These are phyloP conservation scores for Bhutanitis thaidina DNA, from an alignment of 2,888 invertebrate species.

Conservation along the genomic window DNA sequence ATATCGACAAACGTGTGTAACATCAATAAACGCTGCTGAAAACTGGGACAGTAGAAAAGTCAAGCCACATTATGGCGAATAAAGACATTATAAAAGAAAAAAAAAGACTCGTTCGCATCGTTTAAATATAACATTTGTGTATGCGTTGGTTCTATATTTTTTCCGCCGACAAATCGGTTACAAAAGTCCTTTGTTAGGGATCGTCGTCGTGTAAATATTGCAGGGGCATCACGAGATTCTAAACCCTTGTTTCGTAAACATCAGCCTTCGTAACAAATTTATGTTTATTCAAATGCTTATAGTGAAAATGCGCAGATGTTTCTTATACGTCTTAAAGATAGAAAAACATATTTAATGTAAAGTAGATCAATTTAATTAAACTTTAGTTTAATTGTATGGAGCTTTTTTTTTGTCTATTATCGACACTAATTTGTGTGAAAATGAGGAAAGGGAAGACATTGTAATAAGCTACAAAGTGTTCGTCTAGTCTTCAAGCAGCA, in stretches of 20 bases:
- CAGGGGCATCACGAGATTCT: constrained; percentile 17
- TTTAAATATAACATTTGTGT: neutral
- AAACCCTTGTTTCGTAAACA: constrained; percentile 19
- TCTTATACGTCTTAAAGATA: too few relatives aligned
- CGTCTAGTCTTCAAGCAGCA: too few relatives aligned
- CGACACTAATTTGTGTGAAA: too few relatives aligned
- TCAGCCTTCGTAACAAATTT: constrained; percentile 15
- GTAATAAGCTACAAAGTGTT: too few relatives aligned
- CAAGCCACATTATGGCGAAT: neutral
- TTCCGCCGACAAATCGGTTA: constrained; percentile 13
- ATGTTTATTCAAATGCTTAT: constrained; percentile 19
- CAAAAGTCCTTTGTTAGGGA: constrained; percentile 20
- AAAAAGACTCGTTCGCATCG: neutral
- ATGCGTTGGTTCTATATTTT: neutral
- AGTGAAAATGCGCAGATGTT: neutral
- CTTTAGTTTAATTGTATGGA: too few relatives aligned
- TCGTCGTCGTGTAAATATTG: constrained; percentile 18
- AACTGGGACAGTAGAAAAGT: too few relatives aligned
- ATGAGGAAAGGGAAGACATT: too few relatives aligned
- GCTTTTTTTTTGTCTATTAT: too few relatives aligned
- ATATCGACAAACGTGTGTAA: too few relatives aligned
- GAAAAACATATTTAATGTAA: too few relatives aligned
- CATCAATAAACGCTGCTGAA: too few relatives aligned
- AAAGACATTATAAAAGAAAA: neutral
- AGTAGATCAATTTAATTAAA: too few relatives aligned